phyloP scores from a whole-genome alignment of 2,888 invertebrate species.

The Tetropium fuscum region DNA sequence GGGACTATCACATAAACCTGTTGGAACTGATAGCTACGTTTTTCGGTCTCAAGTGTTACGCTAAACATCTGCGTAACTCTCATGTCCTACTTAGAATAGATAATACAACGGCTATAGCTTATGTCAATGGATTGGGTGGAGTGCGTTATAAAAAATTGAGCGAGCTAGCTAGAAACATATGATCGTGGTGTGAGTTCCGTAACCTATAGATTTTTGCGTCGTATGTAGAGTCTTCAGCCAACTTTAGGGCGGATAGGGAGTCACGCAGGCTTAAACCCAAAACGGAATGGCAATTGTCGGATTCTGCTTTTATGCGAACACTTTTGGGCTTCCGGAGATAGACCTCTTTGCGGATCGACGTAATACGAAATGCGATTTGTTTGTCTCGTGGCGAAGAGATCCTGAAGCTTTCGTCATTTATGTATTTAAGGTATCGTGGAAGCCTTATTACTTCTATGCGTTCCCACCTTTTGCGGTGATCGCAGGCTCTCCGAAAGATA shows the following conservation, averaged over 20 bases:
- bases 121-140: background rate
- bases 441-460: constrained; percentile 26
- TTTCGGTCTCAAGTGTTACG: too few species aligned
- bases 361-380: too few species aligned
- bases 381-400: constrained; percentile 15
- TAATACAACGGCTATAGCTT: background rate
- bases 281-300: constrained; percentile 23
- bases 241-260: constrained; percentile 19
- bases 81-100: background rate
- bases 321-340: constrained; percentile 23
- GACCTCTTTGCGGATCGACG: constrained; percentile 22
- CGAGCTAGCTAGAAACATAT: constrained; percentile 18
- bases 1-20: too few species aligned
- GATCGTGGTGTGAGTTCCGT: constrained; percentile 25
- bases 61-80: too few species aligned
- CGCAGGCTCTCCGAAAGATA: constrained; percentile 12
- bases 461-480: constrained; percentile 28
- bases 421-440: constrained; percentile 28
- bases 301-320: constrained; percentile 7
- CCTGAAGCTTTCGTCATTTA: constrained; percentile 29
- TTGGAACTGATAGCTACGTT: too few species aligned
- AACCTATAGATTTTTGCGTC: constrained; percentile 26
- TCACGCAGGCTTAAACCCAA: constrained; percentile 20
- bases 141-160: background rate
- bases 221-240: constrained; percentile 19